Evolutionary conservation across 2,888 invertebrate species (phyloP), one percentile per base, ranked within the genome.

Genomic region (Steromphala cineraria): DNA sequence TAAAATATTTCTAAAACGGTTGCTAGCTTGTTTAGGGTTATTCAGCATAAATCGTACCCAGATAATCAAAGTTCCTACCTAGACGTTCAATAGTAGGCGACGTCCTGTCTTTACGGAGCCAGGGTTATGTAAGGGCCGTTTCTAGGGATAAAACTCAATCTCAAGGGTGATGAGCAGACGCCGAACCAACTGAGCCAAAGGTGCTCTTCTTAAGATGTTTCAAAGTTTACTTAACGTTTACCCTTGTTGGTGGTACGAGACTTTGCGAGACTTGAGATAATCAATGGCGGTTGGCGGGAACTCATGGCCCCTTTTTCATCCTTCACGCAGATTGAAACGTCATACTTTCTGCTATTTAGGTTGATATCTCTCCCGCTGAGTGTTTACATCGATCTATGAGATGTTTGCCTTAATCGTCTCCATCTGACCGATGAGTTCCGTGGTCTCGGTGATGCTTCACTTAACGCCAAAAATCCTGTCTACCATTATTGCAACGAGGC

Each of bases 321-420:
- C 28, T 71, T 36, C 31, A 31, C 36, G 71, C 71, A 71, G 71
- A 71, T 71, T 71, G 71, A 71, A 71, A 71, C 36, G 71, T 71
- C 71, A 71, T 40, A 71, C 71, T 40, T 71, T 19, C 71, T 36
- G 71, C 36, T 71, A 71, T 71, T 71, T 71, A 71, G 28, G 71
- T 31, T 40, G 31, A 36, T 71, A 71, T 71, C 31, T 71, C 36
- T 40, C 31, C n/a, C n/a, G 17, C 17, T 19, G 19, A 71, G 71
- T 71, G 71, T 71, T 71, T 71, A 71, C 71, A 71, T 71, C 71
- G 71, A 71, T 71, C 71, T 36, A 40, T 13, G 71, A 71, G 19
- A 71, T 71, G 36, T 71, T 71, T 71, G 36, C 71, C 36, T 40
- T 17, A 31, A 31, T 71, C 19, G 31, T 36, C 19, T 19, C 28